A percentile compares a stretch with the other conserved stretches of the same genome.
These are phyloP conservation scores for Datnioides undecimradiatus DNA, from an alignment of 2,113 vertebrate species.

Conservation along the genomic window DNA sequence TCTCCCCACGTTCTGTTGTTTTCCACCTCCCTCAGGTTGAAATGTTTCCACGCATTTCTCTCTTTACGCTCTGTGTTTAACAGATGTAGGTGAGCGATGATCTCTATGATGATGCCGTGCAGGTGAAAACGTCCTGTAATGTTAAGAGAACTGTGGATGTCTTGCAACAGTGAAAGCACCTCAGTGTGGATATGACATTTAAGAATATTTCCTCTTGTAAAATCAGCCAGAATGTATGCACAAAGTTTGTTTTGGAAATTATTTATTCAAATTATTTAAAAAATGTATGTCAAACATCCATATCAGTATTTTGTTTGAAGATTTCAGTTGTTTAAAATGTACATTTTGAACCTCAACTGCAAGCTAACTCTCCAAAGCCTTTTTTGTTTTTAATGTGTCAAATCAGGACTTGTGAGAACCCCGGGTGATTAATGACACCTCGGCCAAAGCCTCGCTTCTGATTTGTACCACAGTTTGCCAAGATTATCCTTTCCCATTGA, in stretches of 20 bases:
- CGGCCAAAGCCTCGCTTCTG: constrained; percentile 51
- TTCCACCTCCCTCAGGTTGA: constrained; percentile 74
- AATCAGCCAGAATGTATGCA: constrained; percentile 82
- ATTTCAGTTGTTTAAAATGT: constrained; percentile 60
- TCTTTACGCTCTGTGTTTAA: constrained; percentile 64
- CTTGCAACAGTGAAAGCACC: constrained; percentile 62
- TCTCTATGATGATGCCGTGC: constrained; percentile 71
- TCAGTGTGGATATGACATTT: constrained; percentile 57
- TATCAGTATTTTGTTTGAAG: constrained; percentile 80
- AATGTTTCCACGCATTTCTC: constrained; percentile 72
- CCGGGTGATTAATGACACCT: background rate
- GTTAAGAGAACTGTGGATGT: constrained; percentile 61
- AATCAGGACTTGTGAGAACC: constrained; percentile 16
- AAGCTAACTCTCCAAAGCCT: constrained; percentile 85
- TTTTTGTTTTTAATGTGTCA: constrained; percentile 53
- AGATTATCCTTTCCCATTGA: constrained; percentile 21
- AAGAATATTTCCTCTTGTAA: constrained; percentile 62
- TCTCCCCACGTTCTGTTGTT: constrained; percentile 7
- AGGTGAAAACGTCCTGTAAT: constrained; percentile 64
- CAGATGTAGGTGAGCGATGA: constrained; percentile 62
- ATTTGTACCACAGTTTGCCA: constrained; percentile 51
- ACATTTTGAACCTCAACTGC: constrained; percentile 76
- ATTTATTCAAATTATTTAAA: constrained; percentile 87
- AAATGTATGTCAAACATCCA: constrained; percentile 76
- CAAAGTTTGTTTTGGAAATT: constrained; percentile 76